Evolutionary conservation across 2,113 vertebrate genomes (phyloP).

Genomic region (Rousettus leschenaultii): DNA sequence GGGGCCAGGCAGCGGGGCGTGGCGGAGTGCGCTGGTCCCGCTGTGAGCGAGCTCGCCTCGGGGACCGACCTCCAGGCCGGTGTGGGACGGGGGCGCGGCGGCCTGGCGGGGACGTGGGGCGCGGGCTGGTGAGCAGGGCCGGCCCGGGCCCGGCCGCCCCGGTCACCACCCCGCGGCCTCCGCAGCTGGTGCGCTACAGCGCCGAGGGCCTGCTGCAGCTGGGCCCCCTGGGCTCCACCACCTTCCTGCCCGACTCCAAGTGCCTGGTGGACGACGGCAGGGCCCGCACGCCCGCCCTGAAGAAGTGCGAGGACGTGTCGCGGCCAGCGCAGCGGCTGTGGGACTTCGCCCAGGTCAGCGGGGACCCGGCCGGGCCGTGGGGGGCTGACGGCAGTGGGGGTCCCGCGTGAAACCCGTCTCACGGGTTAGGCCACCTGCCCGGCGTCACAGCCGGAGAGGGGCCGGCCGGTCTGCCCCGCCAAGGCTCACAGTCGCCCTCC

Average conservation of each 20-base stretch:
- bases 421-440: background rate
- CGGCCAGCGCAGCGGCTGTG: slow-evolving; percentile 92
- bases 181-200: slow-evolving; percentile 88
- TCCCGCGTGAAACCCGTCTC: background rate
- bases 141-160: background rate
- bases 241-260: slow-evolving; percentile 96
- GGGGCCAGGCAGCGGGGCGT: too few species aligned
- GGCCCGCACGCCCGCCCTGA: slow-evolving; percentile 89
- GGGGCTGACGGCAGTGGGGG: background rate
- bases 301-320: slow-evolving; percentile 90
- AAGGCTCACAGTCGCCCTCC: background rate
- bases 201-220: slow-evolving; percentile 94
- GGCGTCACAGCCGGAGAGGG: background rate
- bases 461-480: background rate
- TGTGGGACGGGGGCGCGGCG: too few species aligned
- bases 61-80: too few species aligned
- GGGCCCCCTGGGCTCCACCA: slow-evolving; percentile 95
- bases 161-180: background rate
- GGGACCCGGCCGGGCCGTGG: background rate
- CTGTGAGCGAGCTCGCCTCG: too few species aligned
- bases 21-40: too few species aligned
- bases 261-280: slow-evolving; percentile 94
- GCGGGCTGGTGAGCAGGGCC: too few species aligned
- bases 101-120: too few species aligned
- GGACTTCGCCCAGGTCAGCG: slow-evolving; percentile 96